Conservation (phyloP, 2,888 invertebrate species). For the Osmoderma eremita region DNA sequence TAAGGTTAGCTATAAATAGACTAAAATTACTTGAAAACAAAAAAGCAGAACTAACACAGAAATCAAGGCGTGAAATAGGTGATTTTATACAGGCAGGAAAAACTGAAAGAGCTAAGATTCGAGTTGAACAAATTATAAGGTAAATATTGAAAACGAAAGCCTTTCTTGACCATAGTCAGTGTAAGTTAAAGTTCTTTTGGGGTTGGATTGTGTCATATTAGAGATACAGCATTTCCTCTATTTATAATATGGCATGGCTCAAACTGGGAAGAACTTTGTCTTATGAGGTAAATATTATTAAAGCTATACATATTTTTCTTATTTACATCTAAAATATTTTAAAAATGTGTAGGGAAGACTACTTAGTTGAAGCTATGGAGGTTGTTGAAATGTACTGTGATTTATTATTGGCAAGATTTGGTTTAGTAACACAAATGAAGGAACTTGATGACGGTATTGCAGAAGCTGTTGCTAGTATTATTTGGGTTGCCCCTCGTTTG, state of each 20-base stretch:
- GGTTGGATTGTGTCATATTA: no score
- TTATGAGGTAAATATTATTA: constrained; percentile 77
- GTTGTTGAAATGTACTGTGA: constrained; percentile 99
- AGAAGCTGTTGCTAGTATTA: constrained; percentile 94
- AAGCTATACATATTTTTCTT: background rate
- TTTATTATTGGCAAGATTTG: constrained; percentile 93
- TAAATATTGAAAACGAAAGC: no score
- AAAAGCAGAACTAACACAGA: constrained; percentile 95
- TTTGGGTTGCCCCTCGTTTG: constrained; percentile 96
- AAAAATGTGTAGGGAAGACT: constrained; percentile 83
- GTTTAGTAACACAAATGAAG: constrained; percentile 96
- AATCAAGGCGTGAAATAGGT: constrained; percentile 96
- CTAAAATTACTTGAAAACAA: constrained; percentile 96
- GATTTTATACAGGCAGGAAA: constrained; percentile 91
- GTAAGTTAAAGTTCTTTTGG: no score
- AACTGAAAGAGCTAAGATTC: constrained; percentile 90
- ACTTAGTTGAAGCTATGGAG: constrained; percentile 99
- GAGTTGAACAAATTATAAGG: constrained; percentile 97
- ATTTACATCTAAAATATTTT: background rate
- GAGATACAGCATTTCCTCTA: no score
- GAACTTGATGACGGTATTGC: constrained; percentile 94
- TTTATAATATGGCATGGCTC: no score
- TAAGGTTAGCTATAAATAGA: constrained; percentile 91
- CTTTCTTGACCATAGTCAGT: no score
- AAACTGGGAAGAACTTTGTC: no score